Evolutionary conservation across 2,113 vertebrate genomes (phyloP).

Genomic region (Ceratotherium simum): DNA sequence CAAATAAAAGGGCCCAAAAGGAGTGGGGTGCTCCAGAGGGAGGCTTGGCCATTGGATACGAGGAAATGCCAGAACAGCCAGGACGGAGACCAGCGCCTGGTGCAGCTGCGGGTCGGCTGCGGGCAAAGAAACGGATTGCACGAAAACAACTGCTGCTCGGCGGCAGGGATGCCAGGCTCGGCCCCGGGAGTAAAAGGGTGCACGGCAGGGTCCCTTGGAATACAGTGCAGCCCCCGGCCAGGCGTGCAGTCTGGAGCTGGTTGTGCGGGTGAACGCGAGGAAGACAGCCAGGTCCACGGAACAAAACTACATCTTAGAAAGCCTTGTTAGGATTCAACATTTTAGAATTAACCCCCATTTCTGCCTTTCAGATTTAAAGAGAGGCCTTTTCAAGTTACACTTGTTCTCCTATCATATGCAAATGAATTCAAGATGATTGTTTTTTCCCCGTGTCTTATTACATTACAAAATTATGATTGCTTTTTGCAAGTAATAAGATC

Average conservation of each 20-base stretch:
- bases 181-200: fast-evolving
- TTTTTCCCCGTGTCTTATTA: neutral
- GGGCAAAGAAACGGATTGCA: fast-evolving
- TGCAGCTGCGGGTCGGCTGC: neutral
- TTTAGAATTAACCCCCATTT: neutral
- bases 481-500: neutral
- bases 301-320: neutral
- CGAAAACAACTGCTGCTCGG: fast-evolving
- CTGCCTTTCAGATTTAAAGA: neutral
- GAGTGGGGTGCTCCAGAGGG: fast-evolving
- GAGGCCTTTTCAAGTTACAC: neutral
- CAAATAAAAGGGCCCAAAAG: neutral
- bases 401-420: neutral
- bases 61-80: fast-evolving
- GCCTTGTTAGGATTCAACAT: neutral
- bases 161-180: fast-evolving
- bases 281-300: neutral
- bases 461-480: neutral
- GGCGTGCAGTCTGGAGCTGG: fast-evolving
- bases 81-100: neutral
- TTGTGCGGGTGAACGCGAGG: neutral
- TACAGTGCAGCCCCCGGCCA: fast-evolving
- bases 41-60: fast-evolving
- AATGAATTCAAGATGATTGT: neutral
- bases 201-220: fast-evolving